phyloP scores from a whole-genome alignment of 92 coral and sea anemone species.

The Porites divaricata region DNA sequence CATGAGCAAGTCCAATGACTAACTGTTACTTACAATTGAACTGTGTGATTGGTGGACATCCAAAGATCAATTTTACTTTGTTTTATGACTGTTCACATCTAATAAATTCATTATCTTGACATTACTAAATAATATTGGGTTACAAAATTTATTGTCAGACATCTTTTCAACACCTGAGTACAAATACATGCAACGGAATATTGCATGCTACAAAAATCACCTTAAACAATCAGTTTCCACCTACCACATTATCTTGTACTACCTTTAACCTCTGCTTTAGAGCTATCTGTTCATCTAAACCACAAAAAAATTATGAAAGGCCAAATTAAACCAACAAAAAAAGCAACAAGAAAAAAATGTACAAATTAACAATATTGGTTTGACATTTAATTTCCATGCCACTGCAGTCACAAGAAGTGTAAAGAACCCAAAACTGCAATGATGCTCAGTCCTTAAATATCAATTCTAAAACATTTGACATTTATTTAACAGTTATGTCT shows the following conservation, averaged over 20 bases:
- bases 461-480: background rate
- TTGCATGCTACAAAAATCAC: background rate
- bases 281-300: slow-evolving; percentile 26
- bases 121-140: too few relatives aligned
- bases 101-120: too few relatives aligned
- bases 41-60: too few relatives aligned
- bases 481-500: background rate
- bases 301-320: background rate
- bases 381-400: too few relatives aligned
- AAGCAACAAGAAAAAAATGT: background rate
- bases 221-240: background rate
- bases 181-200: background rate
- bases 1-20: too few relatives aligned
- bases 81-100: too few relatives aligned
- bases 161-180: background rate
- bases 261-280: slow-evolving; percentile 6
- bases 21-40: too few relatives aligned
- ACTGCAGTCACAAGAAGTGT: too few relatives aligned
- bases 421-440: too few relatives aligned
- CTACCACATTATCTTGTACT: background rate
- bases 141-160: background rate
- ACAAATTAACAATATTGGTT: background rate
- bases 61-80: too few relatives aligned
- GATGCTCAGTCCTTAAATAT: too few relatives aligned
- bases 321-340: background rate